phyloP scores from a whole-genome alignment of 2,797 vertebrate genomes.

The Alca torda region DNA sequence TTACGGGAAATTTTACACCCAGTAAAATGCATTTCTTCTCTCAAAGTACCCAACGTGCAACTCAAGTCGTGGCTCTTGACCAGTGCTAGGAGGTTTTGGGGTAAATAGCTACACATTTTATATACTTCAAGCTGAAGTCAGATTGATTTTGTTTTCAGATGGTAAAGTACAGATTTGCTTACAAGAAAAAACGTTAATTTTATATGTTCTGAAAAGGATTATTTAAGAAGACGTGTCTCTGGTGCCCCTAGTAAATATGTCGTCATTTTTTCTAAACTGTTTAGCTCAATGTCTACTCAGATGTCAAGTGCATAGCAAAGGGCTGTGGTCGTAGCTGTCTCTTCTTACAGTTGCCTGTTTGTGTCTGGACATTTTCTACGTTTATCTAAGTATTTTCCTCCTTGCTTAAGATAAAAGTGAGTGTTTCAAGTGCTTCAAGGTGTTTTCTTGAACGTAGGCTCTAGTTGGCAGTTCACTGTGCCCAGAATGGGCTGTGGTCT shows the following conservation, averaged over 20 bases:
- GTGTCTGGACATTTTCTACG: background rate
- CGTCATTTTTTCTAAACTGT: background rate
- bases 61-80: background rate
- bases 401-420: background rate
- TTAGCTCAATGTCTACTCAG: background rate
- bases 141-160: background rate
- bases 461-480: background rate
- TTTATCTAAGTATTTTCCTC: background rate
- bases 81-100: background rate
- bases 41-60: background rate
- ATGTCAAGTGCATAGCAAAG: background rate
- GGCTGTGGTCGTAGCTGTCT: background rate
- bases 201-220: background rate
- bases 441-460: accelerated
- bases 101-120: background rate
- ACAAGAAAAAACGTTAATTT: background rate
- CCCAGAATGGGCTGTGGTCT: background rate
- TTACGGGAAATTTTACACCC: background rate
- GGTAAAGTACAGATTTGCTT: background rate
- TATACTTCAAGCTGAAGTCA: background rate
- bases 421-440: background rate
- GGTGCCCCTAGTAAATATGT: background rate
- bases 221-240: background rate
- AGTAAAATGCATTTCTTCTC: background rate
- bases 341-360: background rate